Evolutionary conservation across 1,140 invertebrate genomes (phyloP), one percentile per base, ranked within the genome.

Genomic region (Battus philenor): DNA sequence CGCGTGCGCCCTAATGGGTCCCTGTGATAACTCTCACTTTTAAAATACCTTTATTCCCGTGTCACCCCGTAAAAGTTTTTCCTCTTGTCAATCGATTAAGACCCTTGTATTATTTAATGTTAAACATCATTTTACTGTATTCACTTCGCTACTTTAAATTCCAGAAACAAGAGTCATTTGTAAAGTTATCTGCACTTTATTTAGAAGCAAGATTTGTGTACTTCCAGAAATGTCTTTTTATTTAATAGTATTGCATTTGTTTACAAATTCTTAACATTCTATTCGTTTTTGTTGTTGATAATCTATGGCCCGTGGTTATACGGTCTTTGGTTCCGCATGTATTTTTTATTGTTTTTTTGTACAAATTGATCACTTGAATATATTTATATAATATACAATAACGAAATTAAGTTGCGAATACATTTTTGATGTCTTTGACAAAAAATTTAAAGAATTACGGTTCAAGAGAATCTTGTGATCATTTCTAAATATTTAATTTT

Each of bases 11-110:
- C 62, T 78, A 84, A 84, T 84, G 78, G 74, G 59, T 59, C 67
- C 63, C 73, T 49, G 78, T 80, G 80, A 84, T 84, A 84, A 82
- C 74, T 84, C 80, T 84, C 78, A 84, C 80, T 84, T 79, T 75
- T 71, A 59, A 29, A 68, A 72, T 72, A 70, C 72, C 78, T 74
- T 76, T 80, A 77, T 74, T 68, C 64, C 63, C 59, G 64, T 78
- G 65, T 78, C 78, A 77, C 70, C 66, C 67, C 36, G 46, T 66
- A 67, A 67, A 62, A 57, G 31, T 47, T 27, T 22, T 16, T 7
- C 13, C 9, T 13, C 6, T 4, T 6, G 13, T 20, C 47, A 50
- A 39, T 29, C 13, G 5, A 65, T 52, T 56, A 26, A 38, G 5
- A 59, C 47, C 64, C 41, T 43, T 73, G 50, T 41, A 16, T 29